Conservation (phyloP, 2,888 invertebrate species). For the Athetis lepigone region DNA sequence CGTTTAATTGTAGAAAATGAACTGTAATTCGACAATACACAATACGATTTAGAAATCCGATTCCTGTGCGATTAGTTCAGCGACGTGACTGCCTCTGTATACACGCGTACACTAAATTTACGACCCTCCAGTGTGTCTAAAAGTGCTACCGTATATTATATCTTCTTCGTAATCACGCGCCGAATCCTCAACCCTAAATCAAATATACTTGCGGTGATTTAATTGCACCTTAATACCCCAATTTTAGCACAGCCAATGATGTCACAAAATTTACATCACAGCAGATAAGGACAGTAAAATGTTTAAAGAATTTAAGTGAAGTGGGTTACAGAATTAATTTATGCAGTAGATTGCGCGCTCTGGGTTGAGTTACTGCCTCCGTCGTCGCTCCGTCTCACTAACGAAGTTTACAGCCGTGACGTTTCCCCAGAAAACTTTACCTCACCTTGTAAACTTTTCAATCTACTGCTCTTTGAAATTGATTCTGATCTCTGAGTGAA, state of each 20-base stretch:
- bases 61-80: slow-evolving; percentile 62
- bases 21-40: slow-evolving; percentile 66
- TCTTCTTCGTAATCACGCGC: slow-evolving; percentile 34
- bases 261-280: slow-evolving; percentile 67
- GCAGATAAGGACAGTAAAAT: slow-evolving; percentile 51
- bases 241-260: slow-evolving; percentile 70
- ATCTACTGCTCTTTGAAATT: slow-evolving; percentile 37
- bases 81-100: slow-evolving; percentile 53
- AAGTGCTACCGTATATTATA: slow-evolving; percentile 42
- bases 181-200: slow-evolving; percentile 49
- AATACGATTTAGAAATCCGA: slow-evolving; percentile 71
- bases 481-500: slow-evolving; percentile 26
- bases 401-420: slow-evolving; percentile 47
- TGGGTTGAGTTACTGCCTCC: slow-evolving; percentile 56
- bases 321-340: slow-evolving; percentile 64
- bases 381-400: slow-evolving; percentile 46
- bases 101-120: slow-evolving; percentile 55
- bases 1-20: slow-evolving; percentile 70
- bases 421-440: slow-evolving; percentile 33
- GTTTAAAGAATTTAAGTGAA: slow-evolving; percentile 52
- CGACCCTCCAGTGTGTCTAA: slow-evolving; percentile 29
- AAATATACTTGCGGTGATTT: slow-evolving; percentile 50
- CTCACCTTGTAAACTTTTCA: slow-evolving; percentile 47
- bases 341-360: slow-evolving; percentile 60
- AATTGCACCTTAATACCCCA: slow-evolving; percentile 60